These are phyloP conservation scores for Pollicipes pollicipes DNA, from an alignment of 1,140 invertebrate genomes.

Conservation along the genomic window DNA sequence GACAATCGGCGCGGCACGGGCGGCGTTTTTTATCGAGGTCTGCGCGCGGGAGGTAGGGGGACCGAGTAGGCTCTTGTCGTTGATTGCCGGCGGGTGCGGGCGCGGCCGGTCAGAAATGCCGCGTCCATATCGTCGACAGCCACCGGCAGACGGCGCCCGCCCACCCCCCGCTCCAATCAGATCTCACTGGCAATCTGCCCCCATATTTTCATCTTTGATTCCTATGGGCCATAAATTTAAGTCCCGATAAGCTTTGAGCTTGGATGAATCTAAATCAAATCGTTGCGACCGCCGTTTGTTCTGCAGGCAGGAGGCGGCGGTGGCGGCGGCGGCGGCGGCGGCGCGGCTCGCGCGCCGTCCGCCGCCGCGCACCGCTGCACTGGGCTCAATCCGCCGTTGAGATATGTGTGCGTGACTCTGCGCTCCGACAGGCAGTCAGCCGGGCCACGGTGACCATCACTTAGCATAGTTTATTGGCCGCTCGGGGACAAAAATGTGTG, in stretches of 20 bases:
- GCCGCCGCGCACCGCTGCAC: no score
- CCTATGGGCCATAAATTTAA: not conserved
- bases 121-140: not conserved
- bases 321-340: no score
- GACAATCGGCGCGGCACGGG: not conserved
- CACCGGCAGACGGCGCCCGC: no score
- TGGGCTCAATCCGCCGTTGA: not conserved
- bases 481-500: no score
- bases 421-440: not conserved
- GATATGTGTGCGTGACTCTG: not conserved
- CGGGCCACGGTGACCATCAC: not conserved
- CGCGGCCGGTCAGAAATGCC: not conserved
- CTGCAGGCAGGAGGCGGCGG: no score
- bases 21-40: not conserved
- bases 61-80: not conserved
- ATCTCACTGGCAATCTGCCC: not conserved
- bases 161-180: not conserved
- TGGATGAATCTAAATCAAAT: constrained; percentile 1
- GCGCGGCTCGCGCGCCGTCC: no score
- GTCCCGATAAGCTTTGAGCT: not conserved
- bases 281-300: not conserved
- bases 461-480: not conserved
- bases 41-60: no score
- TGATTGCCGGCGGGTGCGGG: not conserved
- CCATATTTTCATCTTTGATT: constrained; percentile 2